Evolutionary conservation across 2,797 vertebrate genomes (phyloP).

Genomic region (Mallotus villosus): DNA sequence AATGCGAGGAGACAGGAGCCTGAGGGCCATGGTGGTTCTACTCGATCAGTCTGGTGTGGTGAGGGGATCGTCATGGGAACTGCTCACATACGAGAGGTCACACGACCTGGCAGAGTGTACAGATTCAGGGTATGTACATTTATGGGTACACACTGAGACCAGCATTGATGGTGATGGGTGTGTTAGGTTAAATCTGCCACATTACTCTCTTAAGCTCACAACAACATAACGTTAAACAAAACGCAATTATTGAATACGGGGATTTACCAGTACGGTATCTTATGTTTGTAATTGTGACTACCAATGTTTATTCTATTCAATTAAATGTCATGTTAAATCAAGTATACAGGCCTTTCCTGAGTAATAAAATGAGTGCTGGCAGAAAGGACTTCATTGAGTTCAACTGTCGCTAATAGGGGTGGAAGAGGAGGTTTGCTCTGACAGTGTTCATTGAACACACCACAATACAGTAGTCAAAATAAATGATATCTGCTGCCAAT

Average conservation of each 20-base stretch:
- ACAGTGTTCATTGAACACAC: slow-evolving; percentile 34
- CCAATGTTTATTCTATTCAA: slow-evolving; percentile 58
- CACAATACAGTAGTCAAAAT: slow-evolving; percentile 33
- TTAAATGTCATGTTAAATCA: slow-evolving; percentile 45
- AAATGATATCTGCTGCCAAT: slow-evolving; percentile 41
- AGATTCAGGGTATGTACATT: not conserved
- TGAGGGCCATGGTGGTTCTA: slow-evolving; percentile 51
- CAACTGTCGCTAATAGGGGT: slow-evolving; percentile 46
- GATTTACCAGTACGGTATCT: slow-evolving; percentile 9
- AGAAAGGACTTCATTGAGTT: slow-evolving; percentile 38
- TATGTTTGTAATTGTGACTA: slow-evolving; percentile 51
- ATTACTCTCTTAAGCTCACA: not conserved
- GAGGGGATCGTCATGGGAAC: slow-evolving; percentile 18
- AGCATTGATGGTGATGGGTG: not conserved
- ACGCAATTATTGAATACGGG: slow-evolving; percentile 39
- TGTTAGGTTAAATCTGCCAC: too few species aligned
- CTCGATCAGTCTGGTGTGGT: slow-evolving; percentile 52
- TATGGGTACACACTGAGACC: not conserved
- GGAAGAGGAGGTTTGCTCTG: slow-evolving; percentile 17
- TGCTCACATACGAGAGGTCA: not conserved
- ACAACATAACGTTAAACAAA: slow-evolving; percentile 41
- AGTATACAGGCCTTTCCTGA: slow-evolving; percentile 34
- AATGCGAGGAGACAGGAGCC: slow-evolving; percentile 50
- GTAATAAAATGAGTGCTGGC: slow-evolving; percentile 38
- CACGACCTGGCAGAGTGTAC: not conserved